phyloP scores from a whole-genome alignment of 2,797 vertebrate genomes.

The Anableps anableps region DNA sequence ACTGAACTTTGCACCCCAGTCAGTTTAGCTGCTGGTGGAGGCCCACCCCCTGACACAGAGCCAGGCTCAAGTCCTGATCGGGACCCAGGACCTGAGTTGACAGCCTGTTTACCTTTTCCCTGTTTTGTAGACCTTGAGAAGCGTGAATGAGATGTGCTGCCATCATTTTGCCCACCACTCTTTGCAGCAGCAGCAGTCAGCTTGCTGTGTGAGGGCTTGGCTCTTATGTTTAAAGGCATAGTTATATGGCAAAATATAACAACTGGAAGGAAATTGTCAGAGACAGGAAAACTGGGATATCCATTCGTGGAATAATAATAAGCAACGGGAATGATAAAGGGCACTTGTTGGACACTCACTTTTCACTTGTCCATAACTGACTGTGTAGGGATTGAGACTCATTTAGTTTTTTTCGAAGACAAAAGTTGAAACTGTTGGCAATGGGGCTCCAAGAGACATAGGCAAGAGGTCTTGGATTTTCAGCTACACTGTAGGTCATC shows the following conservation, averaged over 20 bases:
- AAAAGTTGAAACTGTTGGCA: slow-evolving; percentile 39
- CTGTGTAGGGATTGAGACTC: slow-evolving; percentile 36
- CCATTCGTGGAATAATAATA: slow-evolving; percentile 29
- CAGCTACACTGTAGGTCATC: slow-evolving; percentile 59
- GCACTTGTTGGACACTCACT: slow-evolving; percentile 49
- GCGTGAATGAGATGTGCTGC: slow-evolving; percentile 86
- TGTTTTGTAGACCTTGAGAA: slow-evolving; percentile 88
- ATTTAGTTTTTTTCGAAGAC: slow-evolving; percentile 38
- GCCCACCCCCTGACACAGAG: slow-evolving; percentile 65
- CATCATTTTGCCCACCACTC: slow-evolving; percentile 85
- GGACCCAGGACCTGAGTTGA: slow-evolving; percentile 81
- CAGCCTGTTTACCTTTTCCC: slow-evolving; percentile 86
- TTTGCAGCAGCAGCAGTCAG: slow-evolving; percentile 87
- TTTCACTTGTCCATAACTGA: slow-evolving; percentile 58
- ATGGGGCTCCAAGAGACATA: slow-evolving; percentile 39
- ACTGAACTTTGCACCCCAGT: slow-evolving; percentile 41
- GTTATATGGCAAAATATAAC: slow-evolving; percentile 53
- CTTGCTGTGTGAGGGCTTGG: slow-evolving; percentile 70
- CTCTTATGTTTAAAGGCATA: slow-evolving; percentile 76
- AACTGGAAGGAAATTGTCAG: slow-evolving; percentile 26
- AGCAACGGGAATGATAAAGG: slow-evolving; percentile 42
- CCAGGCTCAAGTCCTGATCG: slow-evolving; percentile 87
- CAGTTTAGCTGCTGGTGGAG: slow-evolving; percentile 48
- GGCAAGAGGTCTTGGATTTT: slow-evolving; percentile 50
- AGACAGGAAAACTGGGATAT: slow-evolving; percentile 33